Evolutionary conservation across 2,113 vertebrate species (phyloP).

Genomic region (Nipponia nippon): DNA sequence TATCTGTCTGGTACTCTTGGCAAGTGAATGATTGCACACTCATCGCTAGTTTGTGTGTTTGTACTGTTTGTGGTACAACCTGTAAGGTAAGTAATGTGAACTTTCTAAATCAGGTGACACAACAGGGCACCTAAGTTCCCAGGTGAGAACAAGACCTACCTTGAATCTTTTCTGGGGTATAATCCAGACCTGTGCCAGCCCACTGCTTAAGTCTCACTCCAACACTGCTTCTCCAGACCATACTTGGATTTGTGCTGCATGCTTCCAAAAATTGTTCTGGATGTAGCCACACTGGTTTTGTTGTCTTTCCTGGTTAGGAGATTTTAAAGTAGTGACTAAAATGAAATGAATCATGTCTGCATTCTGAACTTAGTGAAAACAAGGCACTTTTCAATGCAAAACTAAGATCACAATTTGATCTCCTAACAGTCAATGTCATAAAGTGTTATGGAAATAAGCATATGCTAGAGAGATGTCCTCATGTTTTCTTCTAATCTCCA

Average conservation of each 20-base stretch:
- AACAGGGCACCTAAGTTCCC: neutral
- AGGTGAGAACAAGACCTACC: neutral
- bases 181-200: neutral
- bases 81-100: neutral
- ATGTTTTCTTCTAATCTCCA: neutral
- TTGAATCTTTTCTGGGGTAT: neutral
- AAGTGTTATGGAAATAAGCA: neutral
- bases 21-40: neutral
- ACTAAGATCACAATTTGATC: neutral
- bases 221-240: neutral
- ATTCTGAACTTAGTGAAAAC: neutral
- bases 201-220: neutral
- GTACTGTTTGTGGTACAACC: neutral
- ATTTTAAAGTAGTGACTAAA: neutral
- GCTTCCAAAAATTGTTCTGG: neutral
- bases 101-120: neutral
- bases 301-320: neutral
- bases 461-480: neutral
- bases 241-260: neutral
- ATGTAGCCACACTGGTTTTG: neutral
- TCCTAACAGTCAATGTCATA: neutral
- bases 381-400: neutral
- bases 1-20: rapidly evolving
- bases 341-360: neutral
- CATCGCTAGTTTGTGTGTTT: neutral